Evolutionary conservation across 1,140 invertebrate genomes (phyloP), one percentile per base, ranked within the genome.

Genomic region (Heliothis virescens): DNA sequence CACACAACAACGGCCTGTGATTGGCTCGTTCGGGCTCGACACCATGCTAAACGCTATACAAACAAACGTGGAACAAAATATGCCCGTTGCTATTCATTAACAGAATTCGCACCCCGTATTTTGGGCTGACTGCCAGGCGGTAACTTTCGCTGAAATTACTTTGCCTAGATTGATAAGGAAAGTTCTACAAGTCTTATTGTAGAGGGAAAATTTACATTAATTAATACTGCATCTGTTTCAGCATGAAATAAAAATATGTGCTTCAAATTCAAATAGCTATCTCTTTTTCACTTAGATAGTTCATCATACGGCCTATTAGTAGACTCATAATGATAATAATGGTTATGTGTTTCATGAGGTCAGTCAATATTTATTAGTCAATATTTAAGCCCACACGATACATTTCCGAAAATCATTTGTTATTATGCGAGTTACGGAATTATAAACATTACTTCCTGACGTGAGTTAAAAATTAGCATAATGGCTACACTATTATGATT

Each of bases 121-220:
- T 12, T 18, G 69, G 69, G 69, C 50, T 72, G 26, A 7, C 26
- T 72, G 69, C 69, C 69, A 72, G 26, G 41, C 52, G n/a, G 41
- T 34, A 71, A 48, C 9, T 16, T 55, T 55, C 2, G 21, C 47
- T 18, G n/a, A 18, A 48, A 48, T 48, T 15, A 67, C n/a, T 18
- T 18, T 48, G n/a, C 12, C n/a, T 41, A 41, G 34, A 21, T 21
- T 1, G 16, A 50, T 26, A 15, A 48, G 1, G 26, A 13, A 50
- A 65, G n/a, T 18, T 65, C 34, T 9, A 9, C 34, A 12, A 13
- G 16, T 21, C 21, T 65, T n/a, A 5, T 12, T 50, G 16, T 21
- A 18, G 41, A 67, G 13, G 63, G 18, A 18, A 15, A 65, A n/a
- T 55, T 55, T 1, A 55, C 4, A n/a, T 55, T 5, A n/a, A 55